Base-by-base conservation (phyloP, 2,113 vertebrate species). In the Bombycilla garrulus region DNA sequence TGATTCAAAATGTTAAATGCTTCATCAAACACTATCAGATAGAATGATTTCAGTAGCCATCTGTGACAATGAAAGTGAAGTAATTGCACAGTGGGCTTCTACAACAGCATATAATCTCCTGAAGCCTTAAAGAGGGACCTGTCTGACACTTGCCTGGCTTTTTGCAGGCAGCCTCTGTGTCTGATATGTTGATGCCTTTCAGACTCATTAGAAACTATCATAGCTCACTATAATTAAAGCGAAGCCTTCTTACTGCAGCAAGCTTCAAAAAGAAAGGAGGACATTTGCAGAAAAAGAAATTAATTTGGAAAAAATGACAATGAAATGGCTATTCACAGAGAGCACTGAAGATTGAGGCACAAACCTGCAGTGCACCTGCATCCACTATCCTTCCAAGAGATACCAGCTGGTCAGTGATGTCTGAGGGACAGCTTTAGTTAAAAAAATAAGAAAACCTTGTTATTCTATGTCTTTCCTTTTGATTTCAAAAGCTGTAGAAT, bases 11-110 rank as follows among this genome's bases (percentile, higher is more conserved):
- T 19, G 44, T 66, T 92, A 95, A 91, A 81, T 70, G 64, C 81
- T 95, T 86, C 81, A 91, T 89, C 83, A 91, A 93, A 74, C 50
- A 78, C 54, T 81, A 81, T 61, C 51, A 82, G 67, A 71, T 54
- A 77, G 67, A 82, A 92, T 40, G 26, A 88, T 91, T 95, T 81
- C 79, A 35, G 66, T 31, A 71, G 47, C 83, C 66, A 84, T 78
- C 50, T 60, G 79, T 64, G 61, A 65, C 45, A 36, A 40, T 81
- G 58, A 38, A 84, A 85, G 67, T 62, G 35, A 85, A 86, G 57
- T 69, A 92, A 90, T 77, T 87, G 80, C 72, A 92, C 64, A 81
- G 56, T 89, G 74, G 54, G 48, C 35, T 86, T 81, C 83, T 58
- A 58, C 6, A 80, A 44, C 45, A 93, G 19, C 38, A 31, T 36